Percentiles rank a stretch among this genome's conserved stretches.
Evolutionary conservation across 2,113 vertebrate species (phyloP).

Genomic region (Alectura lathami): DNA sequence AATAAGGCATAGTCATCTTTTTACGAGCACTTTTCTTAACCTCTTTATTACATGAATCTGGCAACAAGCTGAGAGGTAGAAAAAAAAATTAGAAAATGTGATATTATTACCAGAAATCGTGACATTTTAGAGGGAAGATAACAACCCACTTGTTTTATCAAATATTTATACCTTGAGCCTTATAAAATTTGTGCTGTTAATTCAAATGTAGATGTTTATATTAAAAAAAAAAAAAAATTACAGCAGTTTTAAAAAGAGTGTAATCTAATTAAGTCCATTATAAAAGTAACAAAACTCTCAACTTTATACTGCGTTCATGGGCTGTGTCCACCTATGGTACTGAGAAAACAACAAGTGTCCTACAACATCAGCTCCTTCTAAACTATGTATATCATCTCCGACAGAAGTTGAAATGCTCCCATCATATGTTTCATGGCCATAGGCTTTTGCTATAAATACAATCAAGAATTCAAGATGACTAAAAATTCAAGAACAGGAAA

Average conservation of each 20-base stretch:
- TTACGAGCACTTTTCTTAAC: conserved; percentile 20
- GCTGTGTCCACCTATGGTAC: neutral
- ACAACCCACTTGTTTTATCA: neutral
- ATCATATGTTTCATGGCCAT: neutral
- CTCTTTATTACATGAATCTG: neutral
- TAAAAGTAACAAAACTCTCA: neutral
- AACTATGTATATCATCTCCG: neutral
- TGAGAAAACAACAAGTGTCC: neutral
- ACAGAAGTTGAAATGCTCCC: neutral
- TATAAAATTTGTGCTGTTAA: neutral
- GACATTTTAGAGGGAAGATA: neutral
- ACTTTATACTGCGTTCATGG: neutral
- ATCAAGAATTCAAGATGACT: neutral
- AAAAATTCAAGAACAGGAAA: neutral
- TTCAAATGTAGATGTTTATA: neutral
- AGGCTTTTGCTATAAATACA: neutral
- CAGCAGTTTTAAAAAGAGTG: neutral
- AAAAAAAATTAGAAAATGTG: neutral
- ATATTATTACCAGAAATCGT: neutral
- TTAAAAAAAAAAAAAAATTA: neutral
- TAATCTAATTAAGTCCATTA: neutral
- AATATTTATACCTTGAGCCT: neutral
- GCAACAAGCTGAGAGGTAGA: neutral
- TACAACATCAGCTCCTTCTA: neutral
- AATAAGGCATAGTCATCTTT: conserved; percentile 4